Evolutionary conservation across 2,797 vertebrate genomes (phyloP), one percentile per base, ranked within the genome.

Genomic region (Gambelia wislizenii): DNA sequence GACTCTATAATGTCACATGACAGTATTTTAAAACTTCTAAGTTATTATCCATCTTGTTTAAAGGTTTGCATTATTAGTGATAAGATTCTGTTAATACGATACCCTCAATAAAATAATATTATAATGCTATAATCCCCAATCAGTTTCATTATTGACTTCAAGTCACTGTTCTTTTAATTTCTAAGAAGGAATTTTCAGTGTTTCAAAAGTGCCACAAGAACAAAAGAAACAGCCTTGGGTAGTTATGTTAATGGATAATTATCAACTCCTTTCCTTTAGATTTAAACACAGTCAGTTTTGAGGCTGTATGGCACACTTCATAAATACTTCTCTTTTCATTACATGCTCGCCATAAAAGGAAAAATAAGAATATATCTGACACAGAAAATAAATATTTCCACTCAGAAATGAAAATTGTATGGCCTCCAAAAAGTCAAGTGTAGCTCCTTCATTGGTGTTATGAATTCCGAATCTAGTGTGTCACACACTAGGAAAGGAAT

Each of bases 191-290:
- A 75, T 86, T 76, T 64, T 54, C 30, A 5, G 18, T 44, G 70
- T n/a, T 88, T 88, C 75, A 83, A 86, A 89, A 70, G 84, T 89
- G 78, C 79, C 70, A 67, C 56, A 83, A 83, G 56, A 89, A 47
- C 76, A 70, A 86, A 89, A 76, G 59, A 89, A 86, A 86, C 84
- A 86, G 84, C 84, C 89, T 56, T 47, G 39, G 89, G 84, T 89
- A 89, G 56, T 86, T 89, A 82, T 89, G 56, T 83, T 89, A 89
- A 89, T 89, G 89, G 89, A 83, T 89, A 89, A 89, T 86, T 86
- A 89, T 86, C 70, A 2, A 36, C 52, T 86, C 44, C 7, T 86
- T 81, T 89, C 70, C 78, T 83, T 89, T 86, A 86, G 47, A 86
- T 69, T 89, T 82, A 89, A 86, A 86, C n/a, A 59, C 61, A 86